Evolutionary conservation across 2,113 vertebrate species (phyloP).

Genomic region (Nestor notabilis): DNA sequence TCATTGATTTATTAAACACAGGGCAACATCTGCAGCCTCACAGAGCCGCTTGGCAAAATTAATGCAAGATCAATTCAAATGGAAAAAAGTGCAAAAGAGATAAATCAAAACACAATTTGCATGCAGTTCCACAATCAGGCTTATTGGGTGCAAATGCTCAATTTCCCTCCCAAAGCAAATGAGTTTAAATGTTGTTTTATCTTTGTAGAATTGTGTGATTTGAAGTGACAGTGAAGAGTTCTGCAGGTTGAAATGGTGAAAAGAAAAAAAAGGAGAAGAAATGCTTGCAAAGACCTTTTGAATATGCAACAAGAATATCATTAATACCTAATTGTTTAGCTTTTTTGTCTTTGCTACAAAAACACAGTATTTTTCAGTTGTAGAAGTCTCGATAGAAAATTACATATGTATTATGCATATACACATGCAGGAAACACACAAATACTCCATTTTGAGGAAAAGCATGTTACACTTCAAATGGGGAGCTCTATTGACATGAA

Average conservation of each 20-base stretch:
- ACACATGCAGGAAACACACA: slow-evolving; percentile 52
- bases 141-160: slow-evolving; percentile 83
- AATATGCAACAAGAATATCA: slow-evolving; percentile 80
- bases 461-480: slow-evolving; percentile 40
- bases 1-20: slow-evolving; percentile 90
- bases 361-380: slow-evolving; percentile 66
- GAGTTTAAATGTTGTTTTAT: slow-evolving; percentile 81
- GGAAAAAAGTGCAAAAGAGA: slow-evolving; percentile 86
- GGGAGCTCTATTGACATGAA: slow-evolving; percentile 28
- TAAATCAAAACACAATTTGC: slow-evolving; percentile 89
- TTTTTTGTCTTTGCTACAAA: slow-evolving; percentile 69
- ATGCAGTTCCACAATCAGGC: slow-evolving; percentile 84
- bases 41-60: slow-evolving; percentile 83
- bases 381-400: slow-evolving; percentile 53
- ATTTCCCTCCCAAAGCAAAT: slow-evolving; percentile 80
- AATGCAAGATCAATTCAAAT: slow-evolving; percentile 90
- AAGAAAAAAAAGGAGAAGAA: slow-evolving; percentile 64
- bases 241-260: slow-evolving; percentile 77
- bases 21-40: slow-evolving; percentile 88
- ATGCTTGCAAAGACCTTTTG: slow-evolving; percentile 75
- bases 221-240: slow-evolving; percentile 81
- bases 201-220: slow-evolving; percentile 77
- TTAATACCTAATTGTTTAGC: slow-evolving; percentile 76
- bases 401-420: slow-evolving; percentile 66
- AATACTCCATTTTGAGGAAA: slow-evolving; percentile 54